Evolutionary conservation across 2,113 vertebrate species (phyloP).

Genomic region (Atrichornis clamosus): DNA sequence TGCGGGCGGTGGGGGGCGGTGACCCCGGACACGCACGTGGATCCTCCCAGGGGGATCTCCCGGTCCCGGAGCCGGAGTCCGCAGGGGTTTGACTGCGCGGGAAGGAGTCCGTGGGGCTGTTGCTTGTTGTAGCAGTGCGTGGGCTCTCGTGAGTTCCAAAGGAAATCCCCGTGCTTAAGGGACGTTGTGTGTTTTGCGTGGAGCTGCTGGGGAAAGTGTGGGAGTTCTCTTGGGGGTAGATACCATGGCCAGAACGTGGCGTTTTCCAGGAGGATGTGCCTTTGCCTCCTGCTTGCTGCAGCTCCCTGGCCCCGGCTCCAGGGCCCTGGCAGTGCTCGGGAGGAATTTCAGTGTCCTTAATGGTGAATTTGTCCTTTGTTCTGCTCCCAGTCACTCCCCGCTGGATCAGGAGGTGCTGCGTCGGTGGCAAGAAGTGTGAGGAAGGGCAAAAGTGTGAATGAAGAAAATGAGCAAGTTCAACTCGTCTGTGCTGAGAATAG

Average conservation of each 20-base stretch:
- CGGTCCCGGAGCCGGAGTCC: background rate
- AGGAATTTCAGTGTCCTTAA: accelerated
- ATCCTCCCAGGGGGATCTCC: accelerated
- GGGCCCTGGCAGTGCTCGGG: background rate
- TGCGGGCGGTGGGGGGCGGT: background rate
- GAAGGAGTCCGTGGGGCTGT: background rate
- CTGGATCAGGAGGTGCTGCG: background rate
- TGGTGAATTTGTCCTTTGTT: background rate
- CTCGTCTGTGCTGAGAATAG: background rate
- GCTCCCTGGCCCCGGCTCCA: background rate
- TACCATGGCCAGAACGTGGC: accelerated
- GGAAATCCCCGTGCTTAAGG: accelerated
- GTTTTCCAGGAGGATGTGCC: background rate
- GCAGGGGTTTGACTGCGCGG: accelerated
- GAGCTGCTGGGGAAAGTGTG: background rate
- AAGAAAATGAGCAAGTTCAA: background rate
- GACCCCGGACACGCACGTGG: background rate
- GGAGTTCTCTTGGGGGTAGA: accelerated
- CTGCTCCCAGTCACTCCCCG: background rate
- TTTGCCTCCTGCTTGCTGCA: background rate
- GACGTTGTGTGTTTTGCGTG: accelerated
- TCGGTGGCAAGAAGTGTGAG: background rate
- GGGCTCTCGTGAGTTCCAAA: background rate
- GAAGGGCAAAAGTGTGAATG: background rate
- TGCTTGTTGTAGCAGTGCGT: background rate